These are phyloP conservation scores for Branchinecta lindahli DNA, from an alignment of 1,140 invertebrate genomes.

Conservation along the genomic window DNA sequence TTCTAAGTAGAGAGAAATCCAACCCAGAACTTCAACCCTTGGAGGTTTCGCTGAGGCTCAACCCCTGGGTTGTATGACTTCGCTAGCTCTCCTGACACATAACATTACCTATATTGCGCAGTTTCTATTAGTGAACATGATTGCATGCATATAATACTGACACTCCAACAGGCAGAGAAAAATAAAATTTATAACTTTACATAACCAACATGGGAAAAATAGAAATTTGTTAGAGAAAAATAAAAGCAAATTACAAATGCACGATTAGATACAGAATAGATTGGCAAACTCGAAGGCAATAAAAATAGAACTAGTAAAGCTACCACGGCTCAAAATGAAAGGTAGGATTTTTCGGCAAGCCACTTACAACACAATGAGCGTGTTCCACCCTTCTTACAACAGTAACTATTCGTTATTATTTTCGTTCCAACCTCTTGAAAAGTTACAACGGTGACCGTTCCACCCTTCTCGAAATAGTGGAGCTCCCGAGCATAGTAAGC, in stretches of 20 bases:
- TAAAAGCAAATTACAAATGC: background rate
- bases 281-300: background rate
- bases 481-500: too few species aligned
- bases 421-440: background rate
- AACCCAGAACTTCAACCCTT: too few species aligned
- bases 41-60: too few species aligned
- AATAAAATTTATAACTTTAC: slow-evolving; percentile 11
- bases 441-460: background rate
- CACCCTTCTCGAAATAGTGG: too few species aligned
- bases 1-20: too few species aligned
- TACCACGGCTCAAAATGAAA: background rate
- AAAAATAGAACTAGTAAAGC: background rate
- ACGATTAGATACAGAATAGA: background rate
- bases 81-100: too few species aligned
- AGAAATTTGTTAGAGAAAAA: slow-evolving; percentile 6
- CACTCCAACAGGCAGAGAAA: background rate
- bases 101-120: too few species aligned
- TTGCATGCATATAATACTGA: background rate
- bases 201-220: background rate
- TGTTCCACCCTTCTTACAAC: background rate
- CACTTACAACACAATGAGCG: background rate
- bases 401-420: background rate
- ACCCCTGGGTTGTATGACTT: too few species aligned
- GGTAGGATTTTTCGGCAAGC: background rate
- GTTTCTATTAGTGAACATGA: too few species aligned